These are phyloP conservation scores for Lamprotornis superbus DNA, from an alignment of 2,113 vertebrate genomes.

Conservation along the genomic window DNA sequence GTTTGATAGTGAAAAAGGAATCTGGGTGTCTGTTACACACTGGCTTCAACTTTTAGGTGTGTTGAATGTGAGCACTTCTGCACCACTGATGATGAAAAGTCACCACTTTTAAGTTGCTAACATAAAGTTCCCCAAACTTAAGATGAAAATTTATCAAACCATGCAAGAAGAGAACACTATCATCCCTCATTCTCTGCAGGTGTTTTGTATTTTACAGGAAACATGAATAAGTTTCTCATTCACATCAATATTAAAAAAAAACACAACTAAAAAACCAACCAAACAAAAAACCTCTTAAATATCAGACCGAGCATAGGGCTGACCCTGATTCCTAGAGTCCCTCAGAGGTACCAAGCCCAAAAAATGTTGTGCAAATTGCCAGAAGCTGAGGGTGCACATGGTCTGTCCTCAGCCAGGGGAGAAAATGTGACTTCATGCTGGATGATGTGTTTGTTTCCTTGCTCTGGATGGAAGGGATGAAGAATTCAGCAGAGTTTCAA, in stretches of 20 bases:
- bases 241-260: not conserved
- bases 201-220: not conserved
- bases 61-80: not conserved
- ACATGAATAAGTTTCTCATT: not conserved
- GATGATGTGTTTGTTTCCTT: not conserved
- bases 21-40: not conserved
- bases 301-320: not conserved
- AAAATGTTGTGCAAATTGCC: not conserved
- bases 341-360: not conserved
- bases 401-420: not conserved
- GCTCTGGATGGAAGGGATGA: accelerated
- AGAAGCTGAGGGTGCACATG: not conserved
- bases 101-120: not conserved
- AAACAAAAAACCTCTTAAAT: not conserved
- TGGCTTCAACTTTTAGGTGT: not conserved
- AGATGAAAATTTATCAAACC: not conserved
- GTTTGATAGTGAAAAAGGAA: not conserved
- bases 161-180: not conserved
- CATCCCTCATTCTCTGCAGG: not conserved
- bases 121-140: accelerated
- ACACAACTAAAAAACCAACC: not conserved
- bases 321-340: not conserved
- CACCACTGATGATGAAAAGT: not conserved
- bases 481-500: not conserved
- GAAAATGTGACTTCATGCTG: too few relatives aligned